phyloP scores from a whole-genome alignment of 35 echinoderm and acorn worm species.

The Heliocidaris tuberculata region DNA sequence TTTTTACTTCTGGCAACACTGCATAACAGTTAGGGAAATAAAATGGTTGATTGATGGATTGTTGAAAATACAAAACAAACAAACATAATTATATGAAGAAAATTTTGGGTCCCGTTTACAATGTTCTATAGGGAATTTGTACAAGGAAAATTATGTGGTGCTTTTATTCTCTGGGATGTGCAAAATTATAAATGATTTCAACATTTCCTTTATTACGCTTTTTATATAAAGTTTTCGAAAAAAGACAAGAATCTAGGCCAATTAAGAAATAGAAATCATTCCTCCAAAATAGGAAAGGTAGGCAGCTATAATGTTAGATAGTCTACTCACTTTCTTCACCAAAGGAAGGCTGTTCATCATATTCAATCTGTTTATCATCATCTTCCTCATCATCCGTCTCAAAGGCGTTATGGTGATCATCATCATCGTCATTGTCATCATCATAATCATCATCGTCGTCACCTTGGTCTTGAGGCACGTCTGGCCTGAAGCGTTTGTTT shows the following conservation, averaged over 20 bases:
- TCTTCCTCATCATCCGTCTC: slow-evolving; percentile 29
- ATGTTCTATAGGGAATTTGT: too few species aligned
- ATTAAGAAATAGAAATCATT: background rate
- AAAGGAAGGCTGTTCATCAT: background rate
- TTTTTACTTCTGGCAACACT: slow-evolving; percentile 48
- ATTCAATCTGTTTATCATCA: background rate
- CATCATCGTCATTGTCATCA: slow-evolving; percentile 21
- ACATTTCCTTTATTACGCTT: too few species aligned
- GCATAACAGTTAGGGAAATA: background rate
- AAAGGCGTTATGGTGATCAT: slow-evolving; percentile 1
- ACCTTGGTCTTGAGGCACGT: background rate
- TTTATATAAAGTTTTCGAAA: too few species aligned
- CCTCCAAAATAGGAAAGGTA: too few species aligned
- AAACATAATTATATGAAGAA: too few species aligned
- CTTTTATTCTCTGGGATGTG: too few species aligned
- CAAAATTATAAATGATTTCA: too few species aligned
- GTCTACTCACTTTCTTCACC: slow-evolving; percentile 34
- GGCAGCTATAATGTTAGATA: background rate
- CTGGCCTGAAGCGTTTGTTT: background rate
- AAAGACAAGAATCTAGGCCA: too few species aligned
- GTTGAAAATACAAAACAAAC: background rate
- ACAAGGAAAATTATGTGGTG: too few species aligned
- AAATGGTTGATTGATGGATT: too few species aligned
- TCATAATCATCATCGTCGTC: background rate
- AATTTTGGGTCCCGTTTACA: too few species aligned